Percentiles rank a stretch among this genome's conserved stretches.
These are phyloP conservation scores for Fistularia tabacaria DNA, from an alignment of 2,797 vertebrate species.

Conservation along the genomic window DNA sequence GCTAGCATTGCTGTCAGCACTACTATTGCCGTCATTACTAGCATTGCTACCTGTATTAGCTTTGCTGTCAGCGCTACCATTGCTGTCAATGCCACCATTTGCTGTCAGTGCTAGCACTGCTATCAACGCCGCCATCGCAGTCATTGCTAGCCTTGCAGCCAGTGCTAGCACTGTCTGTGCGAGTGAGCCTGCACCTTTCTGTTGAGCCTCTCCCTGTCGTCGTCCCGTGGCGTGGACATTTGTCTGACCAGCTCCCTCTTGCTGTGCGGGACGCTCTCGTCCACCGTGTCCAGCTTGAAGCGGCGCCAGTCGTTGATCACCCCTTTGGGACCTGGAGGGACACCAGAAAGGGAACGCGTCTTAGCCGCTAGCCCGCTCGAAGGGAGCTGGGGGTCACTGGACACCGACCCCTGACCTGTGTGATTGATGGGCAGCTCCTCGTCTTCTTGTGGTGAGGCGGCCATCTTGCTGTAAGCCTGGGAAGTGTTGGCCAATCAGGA, in stretches of 20 bases:
- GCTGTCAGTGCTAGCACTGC: too few relatives aligned
- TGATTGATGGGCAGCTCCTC: constrained; percentile 54
- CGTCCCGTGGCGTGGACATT: constrained; percentile 85
- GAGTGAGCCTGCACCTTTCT: constrained; percentile 75
- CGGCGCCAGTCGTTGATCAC: constrained; percentile 95
- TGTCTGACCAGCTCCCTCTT: constrained; percentile 89
- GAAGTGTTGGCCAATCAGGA: neutral
- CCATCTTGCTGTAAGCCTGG: constrained; percentile 44
- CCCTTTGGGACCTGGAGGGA: constrained; percentile 85
- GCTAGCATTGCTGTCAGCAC: too few relatives aligned
- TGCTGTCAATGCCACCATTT: too few relatives aligned
- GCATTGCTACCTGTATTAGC: too few relatives aligned
- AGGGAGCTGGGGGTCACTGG: neutral
- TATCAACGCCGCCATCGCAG: too few relatives aligned
- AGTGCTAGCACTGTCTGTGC: neutral
- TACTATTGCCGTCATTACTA: too few relatives aligned
- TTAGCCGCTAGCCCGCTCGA: neutral
- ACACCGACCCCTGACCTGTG: constrained; percentile 45
- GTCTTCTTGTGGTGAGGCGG: constrained; percentile 37
- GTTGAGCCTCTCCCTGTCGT: constrained; percentile 78
- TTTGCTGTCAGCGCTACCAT: too few relatives aligned
- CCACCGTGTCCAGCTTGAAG: constrained; percentile 90
- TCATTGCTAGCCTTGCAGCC: too few relatives aligned
- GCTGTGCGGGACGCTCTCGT: constrained; percentile 72
- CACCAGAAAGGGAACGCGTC: neutral